A percentile compares a stretch with the other conserved stretches of the same genome.
Evolutionary conservation across 1,140 invertebrate species (phyloP).

Genomic region (Drosophila oshimai): DNA sequence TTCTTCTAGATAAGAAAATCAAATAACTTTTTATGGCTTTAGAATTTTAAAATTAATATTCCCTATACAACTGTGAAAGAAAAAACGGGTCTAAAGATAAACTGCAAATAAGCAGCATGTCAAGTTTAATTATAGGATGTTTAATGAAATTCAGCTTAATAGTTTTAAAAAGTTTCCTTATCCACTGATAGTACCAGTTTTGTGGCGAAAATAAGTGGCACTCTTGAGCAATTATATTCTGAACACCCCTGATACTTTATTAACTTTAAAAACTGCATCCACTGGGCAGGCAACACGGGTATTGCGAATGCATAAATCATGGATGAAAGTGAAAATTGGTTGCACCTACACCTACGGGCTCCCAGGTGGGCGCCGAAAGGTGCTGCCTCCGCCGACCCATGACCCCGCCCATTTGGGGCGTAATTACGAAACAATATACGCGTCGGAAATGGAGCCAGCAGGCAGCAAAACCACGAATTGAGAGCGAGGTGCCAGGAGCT

Average conservation of each 20-base stretch:
- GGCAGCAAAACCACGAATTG: background rate
- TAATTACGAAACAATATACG: constrained; percentile 59
- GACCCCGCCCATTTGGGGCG: constrained; percentile 18
- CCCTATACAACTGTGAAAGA: too few species aligned
- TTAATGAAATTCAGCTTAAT: too few species aligned
- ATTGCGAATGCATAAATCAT: constrained; percentile 47
- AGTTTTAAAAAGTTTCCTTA: too few species aligned
- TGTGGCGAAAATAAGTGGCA: background rate
- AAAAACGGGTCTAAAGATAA: too few species aligned
- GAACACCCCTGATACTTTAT: background rate
- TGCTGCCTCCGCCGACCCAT: constrained; percentile 1
- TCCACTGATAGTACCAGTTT: background rate
- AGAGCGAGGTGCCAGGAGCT: background rate
- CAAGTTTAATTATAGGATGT: too few species aligned
- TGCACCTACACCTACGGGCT: constrained; percentile 23
- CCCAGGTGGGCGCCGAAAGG: constrained; percentile 39
- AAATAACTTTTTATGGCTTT: background rate
- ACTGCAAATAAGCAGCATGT: too few species aligned
- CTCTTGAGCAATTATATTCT: constrained; percentile 13
- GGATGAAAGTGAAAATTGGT: constrained; percentile 52
- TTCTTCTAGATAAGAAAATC: background rate
- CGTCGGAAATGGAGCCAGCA: background rate
- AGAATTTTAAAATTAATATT: background rate
- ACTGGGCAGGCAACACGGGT: constrained; percentile 1
- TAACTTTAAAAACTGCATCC: constrained; percentile 41